Percentiles rank a stretch among this genome's conserved stretches.
Evolutionary conservation across 2,888 invertebrate genomes (phyloP).

Genomic region (Camponotus fellah): DNA sequence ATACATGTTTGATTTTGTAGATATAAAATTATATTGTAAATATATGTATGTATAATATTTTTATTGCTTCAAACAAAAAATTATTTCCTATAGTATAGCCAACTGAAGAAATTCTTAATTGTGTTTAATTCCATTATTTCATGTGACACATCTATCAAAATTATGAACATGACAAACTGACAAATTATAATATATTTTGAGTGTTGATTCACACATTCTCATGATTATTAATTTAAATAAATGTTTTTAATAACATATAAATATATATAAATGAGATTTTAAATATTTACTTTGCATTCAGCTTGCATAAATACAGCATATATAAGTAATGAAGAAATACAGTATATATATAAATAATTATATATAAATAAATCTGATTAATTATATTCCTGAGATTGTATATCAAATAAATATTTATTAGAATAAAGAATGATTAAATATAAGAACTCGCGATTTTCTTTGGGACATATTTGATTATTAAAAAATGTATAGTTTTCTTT

Average conservation of each 20-base stretch:
- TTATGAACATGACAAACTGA: background rate
- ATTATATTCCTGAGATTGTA: constrained; percentile 40
- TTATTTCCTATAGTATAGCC: background rate
- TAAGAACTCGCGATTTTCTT: constrained; percentile 8
- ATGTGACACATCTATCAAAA: background rate
- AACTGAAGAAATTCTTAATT: background rate
- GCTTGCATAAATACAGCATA: background rate
- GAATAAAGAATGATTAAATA: constrained; percentile 8
- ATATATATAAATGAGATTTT: background rate
- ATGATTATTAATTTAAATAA: background rate
- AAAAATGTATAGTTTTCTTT: background rate
- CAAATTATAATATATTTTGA: background rate
- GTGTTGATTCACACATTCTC: background rate
- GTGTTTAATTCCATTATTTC: background rate
- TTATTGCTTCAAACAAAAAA: constrained; percentile 14
- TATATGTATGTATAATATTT: constrained; percentile 25
- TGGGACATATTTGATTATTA: background rate
- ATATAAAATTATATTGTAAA: constrained; percentile 29
- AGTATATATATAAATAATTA: constrained; percentile 26
- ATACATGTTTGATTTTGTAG: background rate
- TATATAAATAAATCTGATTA: constrained; percentile 25
- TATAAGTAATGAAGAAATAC: background rate
- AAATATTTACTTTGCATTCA: constrained; percentile 1
- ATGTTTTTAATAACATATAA: background rate
- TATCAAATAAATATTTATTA: constrained; percentile 10